A percentile compares a stretch with the other conserved stretches of the same genome.
phyloP scores from a whole-genome alignment of 2,797 vertebrate genomes.

The Pseudochirops cupreus region DNA sequence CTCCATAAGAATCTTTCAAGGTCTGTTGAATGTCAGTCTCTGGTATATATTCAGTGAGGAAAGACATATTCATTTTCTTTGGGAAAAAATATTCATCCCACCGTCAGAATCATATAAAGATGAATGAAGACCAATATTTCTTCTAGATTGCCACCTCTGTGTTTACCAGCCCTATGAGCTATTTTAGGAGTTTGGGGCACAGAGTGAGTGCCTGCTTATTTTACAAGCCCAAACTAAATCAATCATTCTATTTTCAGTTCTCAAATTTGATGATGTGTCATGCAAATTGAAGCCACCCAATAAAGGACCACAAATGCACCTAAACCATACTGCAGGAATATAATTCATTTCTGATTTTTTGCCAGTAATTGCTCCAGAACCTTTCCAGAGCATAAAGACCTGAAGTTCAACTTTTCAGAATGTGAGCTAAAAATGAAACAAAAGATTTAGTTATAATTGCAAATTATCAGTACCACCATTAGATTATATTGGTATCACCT shows the following conservation, averaged over 20 bases:
- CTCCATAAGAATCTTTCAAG: conserved; percentile 24
- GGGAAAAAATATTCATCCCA: background rate
- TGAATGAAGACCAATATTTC: conserved; percentile 8
- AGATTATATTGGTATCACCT: background rate
- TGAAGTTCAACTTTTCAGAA: background rate
- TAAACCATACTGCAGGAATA: background rate
- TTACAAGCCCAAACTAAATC: background rate
- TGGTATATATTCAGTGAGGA: background rate
- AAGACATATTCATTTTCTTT: background rate
- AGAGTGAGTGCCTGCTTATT: background rate
- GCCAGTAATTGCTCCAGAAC: background rate
- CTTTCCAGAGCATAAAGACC: background rate
- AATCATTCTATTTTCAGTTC: background rate
- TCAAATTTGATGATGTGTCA: conserved; percentile 38
- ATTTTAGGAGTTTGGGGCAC: conserved; percentile 5
- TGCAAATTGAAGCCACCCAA: conserved; percentile 29
- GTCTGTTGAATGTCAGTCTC: conserved; percentile 24
- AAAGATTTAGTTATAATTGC: conserved; percentile 23
- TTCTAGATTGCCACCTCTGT: background rate
- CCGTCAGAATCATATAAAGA: conserved; percentile 20
- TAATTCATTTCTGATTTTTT: conserved; percentile 34
- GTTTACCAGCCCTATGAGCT: background rate
- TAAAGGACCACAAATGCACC: background rate
- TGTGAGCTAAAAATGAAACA: background rate
- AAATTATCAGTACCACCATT: conserved; percentile 3